Percentiles rank a stretch among this genome's conserved stretches.
Evolutionary conservation across 2,888 invertebrate species (phyloP).

Genomic region (Pollenia labialis): DNA sequence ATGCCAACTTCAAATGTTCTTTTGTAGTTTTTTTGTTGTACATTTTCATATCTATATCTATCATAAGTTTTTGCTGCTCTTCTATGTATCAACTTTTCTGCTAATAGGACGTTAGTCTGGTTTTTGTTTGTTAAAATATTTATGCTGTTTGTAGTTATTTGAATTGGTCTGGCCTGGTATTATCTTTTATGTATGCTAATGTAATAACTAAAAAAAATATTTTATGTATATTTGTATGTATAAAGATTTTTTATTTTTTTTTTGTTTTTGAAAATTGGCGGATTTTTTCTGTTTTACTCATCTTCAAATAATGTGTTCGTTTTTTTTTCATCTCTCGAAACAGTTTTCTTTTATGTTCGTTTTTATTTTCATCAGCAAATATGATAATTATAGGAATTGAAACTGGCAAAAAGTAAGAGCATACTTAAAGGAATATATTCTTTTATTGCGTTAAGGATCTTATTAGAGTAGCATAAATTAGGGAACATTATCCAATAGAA

Average conservation of each 20-base stretch:
- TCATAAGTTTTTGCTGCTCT: constrained; percentile 13
- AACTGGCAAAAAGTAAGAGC: background rate
- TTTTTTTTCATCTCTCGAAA: background rate
- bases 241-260: background rate
- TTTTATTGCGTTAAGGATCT: background rate
- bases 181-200: constrained; percentile 69
- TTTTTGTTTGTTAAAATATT: constrained; percentile 45
- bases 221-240: background rate
- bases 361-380: constrained; percentile 63
- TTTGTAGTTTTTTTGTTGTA: constrained; percentile 47
- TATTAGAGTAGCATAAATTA: constrained; percentile 38
- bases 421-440: constrained; percentile 21
- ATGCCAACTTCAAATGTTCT: constrained; percentile 60
- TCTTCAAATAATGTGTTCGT: constrained; percentile 42
- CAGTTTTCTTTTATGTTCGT: constrained; percentile 24
- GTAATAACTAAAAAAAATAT: constrained; percentile 43
- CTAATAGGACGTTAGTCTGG: constrained; percentile 51
- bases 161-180: constrained; percentile 65
- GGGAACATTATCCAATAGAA: constrained; percentile 2
- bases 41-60: constrained; percentile 14
- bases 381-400: constrained; percentile 61
- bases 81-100: background rate
- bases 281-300: constrained; percentile 31
- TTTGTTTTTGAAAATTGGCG: constrained; percentile 44
- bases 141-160: constrained; percentile 62